A percentile compares a stretch with the other conserved stretches of the same genome.
These are phyloP conservation scores for Chrysogorgia sp. DNA, from an alignment of 92 coral and sea anemone species.

Conservation along the genomic window DNA sequence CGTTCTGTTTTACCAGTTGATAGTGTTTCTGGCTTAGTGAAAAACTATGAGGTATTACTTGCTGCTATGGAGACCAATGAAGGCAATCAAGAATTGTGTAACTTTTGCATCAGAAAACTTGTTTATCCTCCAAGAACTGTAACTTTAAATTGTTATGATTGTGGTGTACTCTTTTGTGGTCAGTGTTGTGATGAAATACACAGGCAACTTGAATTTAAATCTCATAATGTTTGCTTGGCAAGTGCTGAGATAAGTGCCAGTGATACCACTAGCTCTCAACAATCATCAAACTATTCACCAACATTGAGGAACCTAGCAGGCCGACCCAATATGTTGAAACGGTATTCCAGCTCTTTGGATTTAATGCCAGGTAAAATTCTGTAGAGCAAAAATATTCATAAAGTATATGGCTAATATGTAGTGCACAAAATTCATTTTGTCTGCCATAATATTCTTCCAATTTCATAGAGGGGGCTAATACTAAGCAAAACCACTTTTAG, in stretches of 20 bases:
- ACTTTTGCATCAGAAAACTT: constrained; percentile 81
- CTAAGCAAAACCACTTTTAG: too few relatives aligned
- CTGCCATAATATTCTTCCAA: too few relatives aligned
- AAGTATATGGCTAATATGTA: too few relatives aligned
- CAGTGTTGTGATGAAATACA: constrained; percentile 92
- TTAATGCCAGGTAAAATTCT: constrained; percentile 18
- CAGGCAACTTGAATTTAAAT: constrained; percentile 82
- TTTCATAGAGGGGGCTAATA: too few relatives aligned
- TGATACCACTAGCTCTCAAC: constrained; percentile 40
- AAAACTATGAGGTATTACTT: constrained; percentile 79
- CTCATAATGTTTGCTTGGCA: constrained; percentile 79
- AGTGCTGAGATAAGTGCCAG: constrained; percentile 48
- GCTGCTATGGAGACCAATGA: constrained; percentile 78
- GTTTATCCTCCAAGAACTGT: constrained; percentile 96
- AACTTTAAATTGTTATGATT: constrained; percentile 81
- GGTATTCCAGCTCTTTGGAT: constrained; percentile 24
- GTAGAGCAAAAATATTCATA: too few relatives aligned
- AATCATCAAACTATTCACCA: constrained; percentile 54
- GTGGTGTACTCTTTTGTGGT: constrained; percentile 86
- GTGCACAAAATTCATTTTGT: too few relatives aligned
- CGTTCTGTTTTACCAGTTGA: constrained; percentile 82
- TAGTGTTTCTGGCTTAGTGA: constrained; percentile 75
- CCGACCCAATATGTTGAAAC: constrained; percentile 27
- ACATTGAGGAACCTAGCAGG: constrained; percentile 47
- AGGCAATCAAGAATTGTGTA: constrained; percentile 75